Evolutionary conservation across 2,888 invertebrate species (phyloP), one percentile per base, ranked within the genome.

Genomic region (Drosophila macrospina): DNA sequence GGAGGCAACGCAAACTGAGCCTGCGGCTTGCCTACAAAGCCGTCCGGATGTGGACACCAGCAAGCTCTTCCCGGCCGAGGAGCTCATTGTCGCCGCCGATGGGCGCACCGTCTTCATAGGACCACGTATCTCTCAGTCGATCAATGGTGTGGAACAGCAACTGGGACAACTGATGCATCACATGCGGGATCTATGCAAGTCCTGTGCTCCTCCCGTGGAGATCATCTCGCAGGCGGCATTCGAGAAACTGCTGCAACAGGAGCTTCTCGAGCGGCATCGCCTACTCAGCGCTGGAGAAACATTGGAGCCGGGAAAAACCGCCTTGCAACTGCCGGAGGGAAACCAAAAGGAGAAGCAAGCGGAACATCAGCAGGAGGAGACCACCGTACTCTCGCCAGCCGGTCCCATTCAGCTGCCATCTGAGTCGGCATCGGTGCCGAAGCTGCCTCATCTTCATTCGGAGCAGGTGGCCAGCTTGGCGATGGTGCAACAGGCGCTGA

Each of bases 121-220:
- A 0, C 57, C 74, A 0, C 64, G 66, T 5, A 51, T 78, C 30
- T 71, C 82, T 0, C 60, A 76, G 7, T 60, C 74, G 0, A 44
- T 83, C 20, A 39, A 50, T 7, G 48, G 67, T 5, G 48, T 85
- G 20, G 66, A 74, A n/a, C 52, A 52, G 16, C 74, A 74, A 5
- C 39, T 85, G 44, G 8, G 10, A 0, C 44, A 61, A 8, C n/a
- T 83, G 24, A 66, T 82, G 50, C 41, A 26, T 0, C 26, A 62
- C 1, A 62, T 83, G 32, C 42, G 41, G 10, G 41, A 20, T 1
- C 69, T 83, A 0, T 47, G 69, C 26, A 59, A 56, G 5, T 65
- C 78, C 5, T 82, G 82, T 59, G 73, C 66, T 0, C 83, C 83
- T 5, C 83, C 83, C n/a, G 55, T 74, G 3, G 83, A 83, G 48